Base-by-base conservation (phyloP, 2,113 vertebrate genomes). In the Cyprinodon variegatus region DNA sequence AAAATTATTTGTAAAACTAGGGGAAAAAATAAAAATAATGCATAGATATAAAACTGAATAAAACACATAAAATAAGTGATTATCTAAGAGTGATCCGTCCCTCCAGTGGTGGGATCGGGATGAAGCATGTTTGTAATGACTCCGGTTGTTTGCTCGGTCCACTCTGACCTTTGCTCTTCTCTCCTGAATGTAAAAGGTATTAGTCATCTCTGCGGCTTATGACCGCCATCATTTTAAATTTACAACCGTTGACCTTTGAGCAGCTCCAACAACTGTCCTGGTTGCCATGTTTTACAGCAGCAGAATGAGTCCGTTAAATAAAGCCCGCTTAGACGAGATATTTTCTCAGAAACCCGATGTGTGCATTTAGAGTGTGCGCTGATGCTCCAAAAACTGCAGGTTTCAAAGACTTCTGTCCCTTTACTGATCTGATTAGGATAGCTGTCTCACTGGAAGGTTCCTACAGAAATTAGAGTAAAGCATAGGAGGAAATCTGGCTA, bases 81-180 rank as follows among this genome's bases (percentile, higher is more conserved):
- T 29, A 29, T 29, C 29, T 29, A 29, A 29, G 29, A 29, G 29
- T 29, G 29, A 29, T 29, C 29, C 29, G 29, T 64, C 43, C 0
- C 17, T 29, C 61, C 60, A 50, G 15, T 0, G 8, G 0, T 41
- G 53, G 20, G 0, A 0, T 46, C 37, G 61, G 38, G 4, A 67
- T 48, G 4, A 6, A 50, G 2, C 17, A 36, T 53, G 68, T 38
- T 57, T 40, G 43, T 37, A 37, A 48, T 1, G 57, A 68, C 20
- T 61, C 59, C 40, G 41, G 37, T 41, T n/a, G 15, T 36, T 40
- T 62, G 65, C 11, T 36, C 13, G 6, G 48, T 63, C 38, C 68
- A 14, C n/a, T 39, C 48, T 69, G 65, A 12, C n/a, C 68, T 66
- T 67, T 59, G 62, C n/a, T 57, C 62, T 70, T 64, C 60, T 40